Conservation (phyloP, 2,888 invertebrate species). For the Acheta domesticus region DNA sequence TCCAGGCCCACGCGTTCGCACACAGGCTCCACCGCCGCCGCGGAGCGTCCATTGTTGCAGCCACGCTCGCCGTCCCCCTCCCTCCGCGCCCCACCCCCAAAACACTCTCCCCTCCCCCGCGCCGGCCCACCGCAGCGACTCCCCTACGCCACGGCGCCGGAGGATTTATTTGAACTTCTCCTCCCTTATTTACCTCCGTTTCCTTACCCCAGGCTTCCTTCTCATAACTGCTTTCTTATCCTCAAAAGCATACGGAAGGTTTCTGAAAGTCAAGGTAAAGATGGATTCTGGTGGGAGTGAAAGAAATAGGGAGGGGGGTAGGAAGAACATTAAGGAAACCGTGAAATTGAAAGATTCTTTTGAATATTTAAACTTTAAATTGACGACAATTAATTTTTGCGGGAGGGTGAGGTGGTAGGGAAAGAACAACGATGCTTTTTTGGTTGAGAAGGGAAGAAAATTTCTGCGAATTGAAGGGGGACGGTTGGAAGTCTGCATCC, state of each 20-base stretch:
- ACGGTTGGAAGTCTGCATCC: constrained; percentile 8
- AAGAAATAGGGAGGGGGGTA: no score
- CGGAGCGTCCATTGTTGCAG: not conserved
- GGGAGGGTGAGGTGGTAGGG: not conserved
- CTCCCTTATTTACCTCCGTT: constrained; percentile 18
- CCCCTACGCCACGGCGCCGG: not conserved
- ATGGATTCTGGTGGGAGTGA: not conserved
- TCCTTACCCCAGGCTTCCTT: not conserved
- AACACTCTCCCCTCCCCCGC: not conserved
- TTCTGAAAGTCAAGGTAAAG: constrained; percentile 3
- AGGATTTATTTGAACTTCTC: constrained; percentile 1
- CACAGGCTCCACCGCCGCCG: not conserved
- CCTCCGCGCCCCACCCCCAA: not conserved
- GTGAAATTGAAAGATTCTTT: constrained; percentile 1
- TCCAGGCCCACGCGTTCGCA: not conserved
- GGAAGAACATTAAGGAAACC: not conserved
- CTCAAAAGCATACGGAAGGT: constrained; percentile 10
- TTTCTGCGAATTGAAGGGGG: not conserved
- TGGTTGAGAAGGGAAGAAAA: not conserved
- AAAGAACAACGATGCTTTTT: not conserved
- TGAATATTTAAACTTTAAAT: constrained; percentile 11
- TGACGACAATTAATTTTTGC: constrained; percentile 9
- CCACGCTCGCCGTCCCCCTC: no score
- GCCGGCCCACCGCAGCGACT: not conserved
- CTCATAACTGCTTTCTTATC: constrained; percentile 2